phyloP scores from a whole-genome alignment of 1,140 invertebrate genomes.

The Drosophila ficusphila region DNA sequence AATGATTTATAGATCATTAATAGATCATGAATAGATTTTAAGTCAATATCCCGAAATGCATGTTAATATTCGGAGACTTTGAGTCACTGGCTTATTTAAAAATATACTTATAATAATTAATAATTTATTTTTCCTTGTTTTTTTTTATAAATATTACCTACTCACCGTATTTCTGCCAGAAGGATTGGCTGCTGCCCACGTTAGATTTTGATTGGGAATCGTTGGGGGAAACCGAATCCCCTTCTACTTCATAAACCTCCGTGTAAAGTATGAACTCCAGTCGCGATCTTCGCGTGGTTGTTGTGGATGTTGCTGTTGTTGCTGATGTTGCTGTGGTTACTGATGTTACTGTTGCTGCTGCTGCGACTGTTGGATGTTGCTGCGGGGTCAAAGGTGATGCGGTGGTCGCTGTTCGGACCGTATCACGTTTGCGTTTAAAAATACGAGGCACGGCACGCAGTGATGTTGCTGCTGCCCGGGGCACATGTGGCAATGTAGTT shows the following conservation, averaged over 20 bases:
- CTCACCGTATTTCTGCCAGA: constrained; percentile 83
- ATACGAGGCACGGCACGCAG: constrained; percentile 63
- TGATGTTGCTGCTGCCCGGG: constrained; percentile 38
- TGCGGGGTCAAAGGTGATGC: constrained; percentile 72
- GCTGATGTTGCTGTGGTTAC: constrained; percentile 13
- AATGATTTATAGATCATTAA: too few relatives aligned
- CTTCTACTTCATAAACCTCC: constrained; percentile 62
- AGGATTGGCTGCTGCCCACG: constrained; percentile 34
- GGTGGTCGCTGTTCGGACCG: constrained; percentile 60
- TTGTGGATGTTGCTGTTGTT: constrained; percentile 15
- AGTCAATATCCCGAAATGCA: too few relatives aligned
- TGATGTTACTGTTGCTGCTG: constrained; percentile 27
- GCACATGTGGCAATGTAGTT: constrained; percentile 63
- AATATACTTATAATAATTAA: too few relatives aligned
- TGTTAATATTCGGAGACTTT: too few relatives aligned
- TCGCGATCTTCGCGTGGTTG: constrained; percentile 43
- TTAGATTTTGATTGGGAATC: constrained; percentile 14
- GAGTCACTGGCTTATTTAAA: too few relatives aligned
- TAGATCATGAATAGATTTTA: too few relatives aligned
- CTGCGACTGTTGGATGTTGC: constrained; percentile 18
- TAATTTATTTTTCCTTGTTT: too few relatives aligned
- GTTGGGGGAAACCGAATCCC: constrained; percentile 39
- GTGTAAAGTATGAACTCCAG: constrained; percentile 70
- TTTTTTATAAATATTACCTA: constrained; percentile 20
- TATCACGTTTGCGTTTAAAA: constrained; percentile 81